Evolutionary conservation across 1,140 invertebrate genomes (phyloP).

Genomic region (Anadara kagoshimensis): DNA sequence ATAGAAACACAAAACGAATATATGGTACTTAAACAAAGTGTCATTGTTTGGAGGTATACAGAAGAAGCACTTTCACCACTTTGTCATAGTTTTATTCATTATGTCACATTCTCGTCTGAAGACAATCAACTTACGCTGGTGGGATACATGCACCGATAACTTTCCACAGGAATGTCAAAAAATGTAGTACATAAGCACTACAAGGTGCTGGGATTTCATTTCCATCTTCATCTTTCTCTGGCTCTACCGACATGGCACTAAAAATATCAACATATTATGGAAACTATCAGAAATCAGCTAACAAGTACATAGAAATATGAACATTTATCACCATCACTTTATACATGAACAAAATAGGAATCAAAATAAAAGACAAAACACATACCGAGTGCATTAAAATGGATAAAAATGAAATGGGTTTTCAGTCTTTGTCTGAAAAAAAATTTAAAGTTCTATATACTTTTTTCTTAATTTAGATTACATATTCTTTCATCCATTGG

Average conservation of each 20-base stretch:
- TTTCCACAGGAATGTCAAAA: constrained; percentile 74
- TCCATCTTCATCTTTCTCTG: constrained; percentile 77
- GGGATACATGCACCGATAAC: constrained; percentile 79
- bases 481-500: too few relatives aligned
- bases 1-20: too few relatives aligned
- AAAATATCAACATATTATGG: constrained; percentile 18
- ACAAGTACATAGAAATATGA: too few relatives aligned
- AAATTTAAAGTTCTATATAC: neutral
- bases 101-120: neutral
- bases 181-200: constrained; percentile 65
- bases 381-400: neutral
- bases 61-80: too few relatives aligned
- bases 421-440: neutral
- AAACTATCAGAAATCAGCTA: too few relatives aligned
- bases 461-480: neutral
- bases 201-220: constrained; percentile 76
- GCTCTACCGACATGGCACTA: constrained; percentile 67
- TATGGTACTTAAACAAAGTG: too few relatives aligned
- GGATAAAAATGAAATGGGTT: neutral
- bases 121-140: constrained; percentile 73
- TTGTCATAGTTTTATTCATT: neutral
- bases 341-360: too few relatives aligned
- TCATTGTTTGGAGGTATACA: too few relatives aligned
- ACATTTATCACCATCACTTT: too few relatives aligned
- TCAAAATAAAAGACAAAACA: too few relatives aligned